phyloP scores from a whole-genome alignment of 1,140 invertebrate species.

The Bombus picipes region DNA sequence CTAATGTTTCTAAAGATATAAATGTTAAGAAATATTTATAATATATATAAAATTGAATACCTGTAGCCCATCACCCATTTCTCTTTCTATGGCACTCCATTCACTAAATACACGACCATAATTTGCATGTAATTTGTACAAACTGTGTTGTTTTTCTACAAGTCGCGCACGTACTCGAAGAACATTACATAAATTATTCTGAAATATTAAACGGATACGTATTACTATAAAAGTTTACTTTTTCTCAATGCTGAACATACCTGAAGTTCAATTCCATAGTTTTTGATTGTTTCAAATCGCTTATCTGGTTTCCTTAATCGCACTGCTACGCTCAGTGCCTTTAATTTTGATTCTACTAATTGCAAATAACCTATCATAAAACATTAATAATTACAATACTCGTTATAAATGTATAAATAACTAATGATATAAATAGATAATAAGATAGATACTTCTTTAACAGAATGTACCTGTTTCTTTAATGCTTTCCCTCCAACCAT shows the following conservation, averaged over 20 bases:
- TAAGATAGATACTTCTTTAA: constrained; percentile 1
- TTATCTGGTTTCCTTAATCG: constrained; percentile 89
- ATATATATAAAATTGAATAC: constrained; percentile 71
- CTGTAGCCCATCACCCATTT: constrained; percentile 91
- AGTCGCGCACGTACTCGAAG: constrained; percentile 86
- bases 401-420: background rate
- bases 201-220: constrained; percentile 23
- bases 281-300: constrained; percentile 89
- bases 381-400: constrained; percentile 38
- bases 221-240: background rate
- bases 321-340: constrained; percentile 89
- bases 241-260: constrained; percentile 76
- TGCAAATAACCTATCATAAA: constrained; percentile 86
- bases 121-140: constrained; percentile 92
- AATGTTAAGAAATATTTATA: background rate
- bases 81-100: constrained; percentile 92
- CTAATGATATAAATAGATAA: background rate
- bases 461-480: constrained; percentile 86
- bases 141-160: constrained; percentile 89
- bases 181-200: constrained; percentile 82
- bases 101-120: constrained; percentile 93
- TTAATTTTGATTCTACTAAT: constrained; percentile 89
- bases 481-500: constrained; percentile 90
- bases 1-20: background rate
- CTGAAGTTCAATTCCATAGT: constrained; percentile 89